Base-by-base conservation (phyloP, 2,888 invertebrate genomes). In the Deilephila porcellus region DNA sequence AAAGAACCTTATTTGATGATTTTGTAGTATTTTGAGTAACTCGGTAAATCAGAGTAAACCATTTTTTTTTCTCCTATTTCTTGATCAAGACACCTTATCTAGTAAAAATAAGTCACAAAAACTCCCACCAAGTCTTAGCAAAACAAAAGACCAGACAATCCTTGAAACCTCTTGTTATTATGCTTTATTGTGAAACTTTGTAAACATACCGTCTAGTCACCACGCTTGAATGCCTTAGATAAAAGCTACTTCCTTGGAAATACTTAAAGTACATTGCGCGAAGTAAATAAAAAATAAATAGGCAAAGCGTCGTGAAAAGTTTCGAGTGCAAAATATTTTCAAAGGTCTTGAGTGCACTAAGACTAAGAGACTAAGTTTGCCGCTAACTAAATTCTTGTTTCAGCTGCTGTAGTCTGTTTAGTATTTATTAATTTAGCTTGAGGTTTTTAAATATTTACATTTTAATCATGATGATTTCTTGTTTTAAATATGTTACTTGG, bases 151-250 rank as follows among this genome's bases (percentile, higher is more conserved):
- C 17, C 19, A 56, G 56, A 56, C n/a, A n/a, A 56, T 56, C 56
- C n/a, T 56, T 45, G 19, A 56, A 56, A 56, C 6, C 56, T 1
- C 56, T 32, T 34, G 17, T 32, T 19, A 64, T 64, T 64, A 20
- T 64, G 64, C 64, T 64, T 64, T 64, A 64, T 64, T n/a, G n/a
- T 20, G n/a, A 45, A 64, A 64, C 45, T 64, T 64, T 64, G n/a
- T 11, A 45, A 37, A 64, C 20, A 45, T 17, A 64, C 4, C 64
- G 11, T 64, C 20, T 45, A 20, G n/a, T 11, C 25, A 1, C 3
- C 37, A 14, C 20, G 4, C 20, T 14, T 63, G 19, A 63, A 56
- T 56, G 62, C 20, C 37, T 20, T 20, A 64, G 37, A 20, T 45
- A 14, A 45, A n/a, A 64, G 45, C 45, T 1, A 14, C 37, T 64